phyloP scores from a whole-genome alignment of 2,797 vertebrate genomes.

The Molossus molossus region DNA sequence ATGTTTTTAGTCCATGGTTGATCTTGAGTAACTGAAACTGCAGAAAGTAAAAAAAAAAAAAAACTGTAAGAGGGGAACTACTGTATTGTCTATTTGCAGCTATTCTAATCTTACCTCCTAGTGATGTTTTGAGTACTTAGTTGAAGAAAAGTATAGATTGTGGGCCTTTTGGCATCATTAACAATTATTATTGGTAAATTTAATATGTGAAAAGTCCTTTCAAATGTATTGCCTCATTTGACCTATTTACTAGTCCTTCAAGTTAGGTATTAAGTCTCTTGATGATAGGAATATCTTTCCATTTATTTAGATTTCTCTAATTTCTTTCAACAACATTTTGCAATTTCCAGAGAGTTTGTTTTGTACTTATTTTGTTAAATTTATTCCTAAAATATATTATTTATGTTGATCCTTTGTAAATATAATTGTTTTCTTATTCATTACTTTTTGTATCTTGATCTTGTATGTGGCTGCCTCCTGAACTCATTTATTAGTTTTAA shows the following conservation, averaged over 20 bases:
- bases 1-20: background rate
- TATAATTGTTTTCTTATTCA: conserved; percentile 21
- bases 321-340: background rate
- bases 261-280: background rate
- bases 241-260: background rate
- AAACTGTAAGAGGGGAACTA: background rate
- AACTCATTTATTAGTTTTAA: conserved; percentile 4
- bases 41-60: background rate
- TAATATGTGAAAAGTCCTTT: background rate
- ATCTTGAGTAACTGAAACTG: background rate
- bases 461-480: background rate
- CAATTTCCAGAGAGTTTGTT: background rate
- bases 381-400: conserved; percentile 30
- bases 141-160: conserved; percentile 12
- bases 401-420: background rate
- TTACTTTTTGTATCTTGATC: background rate
- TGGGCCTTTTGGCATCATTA: background rate
- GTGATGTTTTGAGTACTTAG: background rate
- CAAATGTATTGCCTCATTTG: conserved; percentile 32
- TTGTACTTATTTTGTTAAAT: conserved; percentile 27
- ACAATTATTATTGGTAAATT: background rate
- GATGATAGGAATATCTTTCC: background rate
- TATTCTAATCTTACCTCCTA: background rate
- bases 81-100: background rate
- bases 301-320: conserved; percentile 30